A percentile compares a stretch with the other conserved stretches of the same genome.
These are phyloP conservation scores for Eupeodes latifasciatus DNA, from an alignment of 2,888 invertebrate genomes.

Conservation along the genomic window DNA sequence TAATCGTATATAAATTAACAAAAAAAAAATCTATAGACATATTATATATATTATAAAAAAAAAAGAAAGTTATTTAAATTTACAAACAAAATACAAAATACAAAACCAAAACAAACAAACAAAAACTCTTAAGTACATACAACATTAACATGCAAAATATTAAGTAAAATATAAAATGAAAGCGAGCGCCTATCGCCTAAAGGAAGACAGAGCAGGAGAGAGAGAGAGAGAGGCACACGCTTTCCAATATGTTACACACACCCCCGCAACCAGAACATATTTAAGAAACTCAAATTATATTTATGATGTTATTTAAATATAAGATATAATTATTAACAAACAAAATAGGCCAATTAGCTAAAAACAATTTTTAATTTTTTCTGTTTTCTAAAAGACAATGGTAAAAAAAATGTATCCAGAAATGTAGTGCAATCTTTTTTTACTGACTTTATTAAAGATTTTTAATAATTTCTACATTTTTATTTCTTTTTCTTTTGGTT, in stretches of 20 bases:
- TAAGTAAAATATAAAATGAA: slow-evolving; percentile 12
- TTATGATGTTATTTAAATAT: slow-evolving; percentile 42
- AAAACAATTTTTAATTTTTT: neutral
- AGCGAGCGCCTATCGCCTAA: slow-evolving; percentile 34
- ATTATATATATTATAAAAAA: slow-evolving; percentile 56
- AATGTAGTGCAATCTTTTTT: neutral
- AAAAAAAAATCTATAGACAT: slow-evolving; percentile 29
- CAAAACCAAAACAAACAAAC: neutral
- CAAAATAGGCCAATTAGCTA: slow-evolving; percentile 7
- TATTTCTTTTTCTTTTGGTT: too few relatives aligned
- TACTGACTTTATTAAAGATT: too few relatives aligned
- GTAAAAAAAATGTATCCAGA: neutral
- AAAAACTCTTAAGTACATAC: slow-evolving; percentile 41
- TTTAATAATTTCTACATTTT: too few relatives aligned
- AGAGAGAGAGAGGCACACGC: slow-evolving; percentile 21
- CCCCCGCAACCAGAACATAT: neutral
- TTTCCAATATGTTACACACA: slow-evolving; percentile 50
- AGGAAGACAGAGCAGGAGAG: neutral
- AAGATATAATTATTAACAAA: slow-evolving; percentile 23
- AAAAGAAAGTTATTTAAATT: slow-evolving; percentile 63
- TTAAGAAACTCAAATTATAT: slow-evolving; percentile 24
- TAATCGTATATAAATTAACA: slow-evolving; percentile 41
- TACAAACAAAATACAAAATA: slow-evolving; percentile 38
- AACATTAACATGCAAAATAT: neutral
- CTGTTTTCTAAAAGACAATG: neutral